Base-by-base conservation (phyloP, 2,888 invertebrate genomes). In the Cosmia pyralina region DNA sequence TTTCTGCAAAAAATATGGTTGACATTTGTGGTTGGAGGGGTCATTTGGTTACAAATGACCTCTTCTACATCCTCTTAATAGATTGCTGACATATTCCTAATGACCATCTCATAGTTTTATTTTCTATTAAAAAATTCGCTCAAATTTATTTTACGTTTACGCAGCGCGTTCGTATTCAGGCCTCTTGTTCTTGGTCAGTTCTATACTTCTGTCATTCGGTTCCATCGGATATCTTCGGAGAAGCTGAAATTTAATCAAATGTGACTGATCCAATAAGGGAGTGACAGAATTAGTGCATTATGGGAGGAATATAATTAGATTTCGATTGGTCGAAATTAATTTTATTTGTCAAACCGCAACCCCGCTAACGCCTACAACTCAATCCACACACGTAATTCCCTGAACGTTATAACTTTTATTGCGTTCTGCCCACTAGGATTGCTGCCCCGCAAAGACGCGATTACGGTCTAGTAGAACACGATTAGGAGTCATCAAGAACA, bases 401-500 rank as follows among this genome's bases (percentile, higher is more conserved):
- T 13, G 60, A 73, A 53, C 64, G 75, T 75, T 68, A 79, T 78
- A 72, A 69, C 46, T 79, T 82, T 82, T 79, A 79, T 70, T 79
- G 69, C 52, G 60, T 66, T 46, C 63, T 46, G n/a, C 59, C 59
- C 53, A 67, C 22, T 22, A 72, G 63, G 70, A 72, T 79, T 75
- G 79, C 63, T 58, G 65, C 13, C 10, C 13, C 8, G 19, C 44
- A 75, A 62, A 66, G 64, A 64, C 4, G 28, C 50, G 63, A 63
- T 69, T 76, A 76, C 38, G 15, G 11, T 48, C 11, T 28, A 28
- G 17, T 19, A n/a, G 38, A 52, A 59, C 13, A 38, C 3, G 69
- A 68, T 77, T 58, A 58, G 8, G 34, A 38, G n/a, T 52, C 15
- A 8, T 50, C 41, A 34, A 60, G 41, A 38, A 38, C 38, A 38